Base-by-base conservation (phyloP, 2,113 vertebrate genomes). In the Myrmecophaga tridactyla region DNA sequence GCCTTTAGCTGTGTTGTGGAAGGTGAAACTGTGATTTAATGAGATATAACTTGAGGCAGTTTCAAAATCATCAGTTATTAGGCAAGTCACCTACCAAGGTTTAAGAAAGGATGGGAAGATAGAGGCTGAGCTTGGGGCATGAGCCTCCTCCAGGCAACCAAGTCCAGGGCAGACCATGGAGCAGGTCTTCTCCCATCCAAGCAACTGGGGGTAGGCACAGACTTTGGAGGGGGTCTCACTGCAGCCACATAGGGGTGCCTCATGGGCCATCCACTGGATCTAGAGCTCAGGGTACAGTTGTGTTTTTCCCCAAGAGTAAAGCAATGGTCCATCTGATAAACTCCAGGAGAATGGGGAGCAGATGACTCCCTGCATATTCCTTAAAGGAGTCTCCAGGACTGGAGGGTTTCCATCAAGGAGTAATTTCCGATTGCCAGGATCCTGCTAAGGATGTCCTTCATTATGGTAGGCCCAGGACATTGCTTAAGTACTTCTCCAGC, bases 301-400 rank as follows among this genome's bases (percentile, higher is more conserved):
- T 77, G 41, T 13, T n/a, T 75, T 36, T 77, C 43, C 48, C 36
- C 18, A 8, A 17, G 48, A 78, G 65, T n/a, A 29, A 63, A 21
- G 34, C 27, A 15, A 17, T 10, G 17, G 1, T 36, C 15, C 23
- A 34, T 31, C 25, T 31, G n/a, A 43, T 41, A 25, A 51, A 25
- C 3, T 13, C 0, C 14, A 2, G 6, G 62, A 27, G 17, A 8
- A 1, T 0, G n/a, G 39, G 46, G 17, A 48, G n/a, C 36, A 51
- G 29, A 36, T 5, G 18, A 48, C 21, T 31, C 43, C 36, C 41
- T 12, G 17, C 4, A 65, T 17, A 7, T 51, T 63, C 41, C 39
- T 80, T 58, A 18, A 12, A 27, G n/a, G 12, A 10, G 46, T 60
- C 29, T 43, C 63, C 14, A 14, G 11, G 20, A 29, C 14, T 18